These are phyloP conservation scores for Elaphurus davidianus DNA, from an alignment of 2,113 vertebrate species.

Conservation along the genomic window DNA sequence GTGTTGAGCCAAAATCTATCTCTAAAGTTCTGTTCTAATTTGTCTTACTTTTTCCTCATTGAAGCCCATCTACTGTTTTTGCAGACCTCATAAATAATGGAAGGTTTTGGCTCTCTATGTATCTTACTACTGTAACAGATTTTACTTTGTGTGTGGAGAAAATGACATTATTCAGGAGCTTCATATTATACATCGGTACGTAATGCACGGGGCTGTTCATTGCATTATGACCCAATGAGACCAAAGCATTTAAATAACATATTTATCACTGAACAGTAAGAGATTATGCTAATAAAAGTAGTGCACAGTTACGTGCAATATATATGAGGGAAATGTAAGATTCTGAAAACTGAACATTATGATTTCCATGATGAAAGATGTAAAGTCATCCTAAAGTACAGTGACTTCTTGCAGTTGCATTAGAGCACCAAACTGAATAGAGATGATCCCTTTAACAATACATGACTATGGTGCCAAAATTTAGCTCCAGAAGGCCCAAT, in stretches of 20 bases:
- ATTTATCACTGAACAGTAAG: slow-evolving; percentile 24
- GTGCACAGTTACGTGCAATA: neutral
- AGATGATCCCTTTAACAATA: neutral
- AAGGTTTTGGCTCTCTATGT: neutral
- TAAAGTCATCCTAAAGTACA: slow-evolving; percentile 7
- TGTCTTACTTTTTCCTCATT: neutral
- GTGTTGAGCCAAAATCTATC: neutral
- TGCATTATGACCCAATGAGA: slow-evolving; percentile 22
- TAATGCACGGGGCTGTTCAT: neutral
- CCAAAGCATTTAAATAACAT: neutral
- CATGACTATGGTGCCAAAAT: neutral
- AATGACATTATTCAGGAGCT: slow-evolving; percentile 1
- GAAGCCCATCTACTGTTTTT: neutral
- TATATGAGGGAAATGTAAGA: slow-evolving; percentile 29
- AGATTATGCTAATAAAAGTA: slow-evolving; percentile 4
- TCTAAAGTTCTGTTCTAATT: slow-evolving; percentile 1
- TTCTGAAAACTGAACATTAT: slow-evolving; percentile 4
- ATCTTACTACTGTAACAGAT: neutral
- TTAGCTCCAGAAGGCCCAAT: neutral
- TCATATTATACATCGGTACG: neutral
- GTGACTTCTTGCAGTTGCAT: neutral
- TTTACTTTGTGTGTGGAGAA: neutral
- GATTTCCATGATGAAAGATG: slow-evolving; percentile 29
- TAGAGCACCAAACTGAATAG: neutral
- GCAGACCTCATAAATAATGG: slow-evolving; percentile 32